Conservation (phyloP, 2,888 invertebrate species). For the Heliconius charithonia region DNA sequence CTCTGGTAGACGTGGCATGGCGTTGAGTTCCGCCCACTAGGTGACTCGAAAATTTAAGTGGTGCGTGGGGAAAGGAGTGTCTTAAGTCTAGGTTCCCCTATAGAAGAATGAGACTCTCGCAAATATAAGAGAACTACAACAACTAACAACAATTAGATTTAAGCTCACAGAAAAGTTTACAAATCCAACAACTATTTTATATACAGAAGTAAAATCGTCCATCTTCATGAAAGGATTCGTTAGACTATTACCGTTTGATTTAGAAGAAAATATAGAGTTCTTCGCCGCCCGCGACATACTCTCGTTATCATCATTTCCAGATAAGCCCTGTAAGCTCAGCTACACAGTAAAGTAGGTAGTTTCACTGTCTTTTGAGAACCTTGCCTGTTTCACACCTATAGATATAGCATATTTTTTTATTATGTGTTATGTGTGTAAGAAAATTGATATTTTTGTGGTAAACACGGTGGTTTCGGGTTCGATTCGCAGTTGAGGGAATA, state of each 20-base stretch:
- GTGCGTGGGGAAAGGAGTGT: too few relatives aligned
- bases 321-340: constrained; percentile 6
- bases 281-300: not conserved
- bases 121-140: too few relatives aligned
- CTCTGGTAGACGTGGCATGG: too few relatives aligned
- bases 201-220: not conserved
- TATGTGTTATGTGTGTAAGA: too few relatives aligned
- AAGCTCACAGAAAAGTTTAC: not conserved
- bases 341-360: not conserved
- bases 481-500: too few relatives aligned
- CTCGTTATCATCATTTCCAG: constrained; percentile 2
- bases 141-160: not conserved
- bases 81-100: too few relatives aligned
- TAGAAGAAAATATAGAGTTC: constrained; percentile 1
- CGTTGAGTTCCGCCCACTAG: too few relatives aligned
- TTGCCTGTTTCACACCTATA: not conserved
- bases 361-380: not conserved
- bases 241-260: constrained; percentile 10
- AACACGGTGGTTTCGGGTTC: too few relatives aligned
- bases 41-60: too few relatives aligned
- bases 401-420: not conserved
- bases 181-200: not conserved
- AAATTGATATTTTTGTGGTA: too few relatives aligned
- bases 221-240: constrained; percentile 1
- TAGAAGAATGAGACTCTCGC: too few relatives aligned